Conservation (phyloP, 2,113 vertebrate genomes). For the Brachyhypopomus occidentalis region DNA sequence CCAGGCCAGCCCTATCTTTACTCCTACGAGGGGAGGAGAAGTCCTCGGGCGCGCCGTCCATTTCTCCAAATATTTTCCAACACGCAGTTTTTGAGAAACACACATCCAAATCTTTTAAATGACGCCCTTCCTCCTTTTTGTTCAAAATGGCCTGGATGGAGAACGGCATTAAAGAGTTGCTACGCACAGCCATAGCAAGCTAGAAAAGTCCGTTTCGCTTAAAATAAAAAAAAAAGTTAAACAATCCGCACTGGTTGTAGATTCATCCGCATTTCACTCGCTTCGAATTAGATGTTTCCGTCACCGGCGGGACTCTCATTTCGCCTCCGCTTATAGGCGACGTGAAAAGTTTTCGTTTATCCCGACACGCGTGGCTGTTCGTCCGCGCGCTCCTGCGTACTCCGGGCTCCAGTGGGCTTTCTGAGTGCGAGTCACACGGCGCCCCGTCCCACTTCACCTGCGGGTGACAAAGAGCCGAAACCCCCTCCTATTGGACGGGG, state of each 20-base stretch:
- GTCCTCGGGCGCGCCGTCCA: constrained; percentile 59
- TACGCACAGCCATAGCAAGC: constrained; percentile 82
- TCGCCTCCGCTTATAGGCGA: no score
- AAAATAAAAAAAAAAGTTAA: no score
- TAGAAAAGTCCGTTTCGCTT: background rate
- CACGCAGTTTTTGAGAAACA: constrained; percentile 79
- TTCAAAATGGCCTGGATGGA: constrained; percentile 94
- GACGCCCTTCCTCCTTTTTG: constrained; percentile 83
- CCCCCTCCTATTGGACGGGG: constrained; percentile 23
- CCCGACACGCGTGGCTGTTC: background rate
- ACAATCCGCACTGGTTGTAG: background rate
- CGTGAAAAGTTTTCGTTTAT: no score
- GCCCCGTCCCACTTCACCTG: constrained; percentile 12
- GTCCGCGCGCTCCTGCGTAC: no score
- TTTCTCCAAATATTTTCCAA: constrained; percentile 85
- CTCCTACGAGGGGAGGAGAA: no score
- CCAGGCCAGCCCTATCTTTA: constrained; percentile 61
- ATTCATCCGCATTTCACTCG: background rate
- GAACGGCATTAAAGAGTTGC: constrained; percentile 85
- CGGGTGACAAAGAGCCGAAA: background rate
- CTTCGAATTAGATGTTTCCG: no score
- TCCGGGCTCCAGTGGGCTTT: background rate
- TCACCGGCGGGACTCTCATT: no score
- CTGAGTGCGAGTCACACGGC: background rate
- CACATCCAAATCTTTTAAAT: constrained; percentile 75